Evolutionary conservation across 64 coral and sea anemone genomes (phyloP).

Genomic region (Anthopleura sola): DNA sequence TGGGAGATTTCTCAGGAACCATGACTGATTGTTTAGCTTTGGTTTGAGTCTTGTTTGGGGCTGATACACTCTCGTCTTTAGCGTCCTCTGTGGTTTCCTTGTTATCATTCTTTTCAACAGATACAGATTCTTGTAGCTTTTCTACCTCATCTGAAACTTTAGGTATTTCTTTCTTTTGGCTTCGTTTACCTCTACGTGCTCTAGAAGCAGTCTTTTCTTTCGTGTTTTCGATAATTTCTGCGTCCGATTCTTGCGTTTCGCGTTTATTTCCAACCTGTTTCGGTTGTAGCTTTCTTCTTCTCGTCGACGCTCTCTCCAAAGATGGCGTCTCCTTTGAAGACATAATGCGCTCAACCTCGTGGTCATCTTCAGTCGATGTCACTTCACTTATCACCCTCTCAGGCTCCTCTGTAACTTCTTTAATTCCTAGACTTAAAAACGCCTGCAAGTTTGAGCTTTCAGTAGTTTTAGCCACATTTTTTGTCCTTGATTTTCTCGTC

Average conservation of each 20-base stretch:
- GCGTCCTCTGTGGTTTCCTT: neutral
- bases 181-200: neutral
- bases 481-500: neutral
- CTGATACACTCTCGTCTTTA: neutral
- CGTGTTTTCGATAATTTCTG: neutral
- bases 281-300: neutral
- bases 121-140: neutral
- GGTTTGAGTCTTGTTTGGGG: neutral
- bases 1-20: slow-evolving; percentile 5
- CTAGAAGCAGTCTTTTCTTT: slow-evolving; percentile 9
- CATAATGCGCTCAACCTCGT: slow-evolving; percentile 56
- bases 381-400: slow-evolving; percentile 31
- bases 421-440: slow-evolving; percentile 33
- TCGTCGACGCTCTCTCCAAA: neutral
- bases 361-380: slow-evolving; percentile 77
- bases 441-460: neutral
- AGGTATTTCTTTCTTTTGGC: neutral
- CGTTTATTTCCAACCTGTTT: neutral
- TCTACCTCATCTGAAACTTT: neutral
- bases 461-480: neutral
- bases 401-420: slow-evolving; percentile 28
- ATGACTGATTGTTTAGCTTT: neutral
- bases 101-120: neutral
- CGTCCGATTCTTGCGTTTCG: neutral
- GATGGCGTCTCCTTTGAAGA: slow-evolving; percentile 18